phyloP scores from a whole-genome alignment of 2,113 vertebrate species.

The Jaculus jaculus region DNA sequence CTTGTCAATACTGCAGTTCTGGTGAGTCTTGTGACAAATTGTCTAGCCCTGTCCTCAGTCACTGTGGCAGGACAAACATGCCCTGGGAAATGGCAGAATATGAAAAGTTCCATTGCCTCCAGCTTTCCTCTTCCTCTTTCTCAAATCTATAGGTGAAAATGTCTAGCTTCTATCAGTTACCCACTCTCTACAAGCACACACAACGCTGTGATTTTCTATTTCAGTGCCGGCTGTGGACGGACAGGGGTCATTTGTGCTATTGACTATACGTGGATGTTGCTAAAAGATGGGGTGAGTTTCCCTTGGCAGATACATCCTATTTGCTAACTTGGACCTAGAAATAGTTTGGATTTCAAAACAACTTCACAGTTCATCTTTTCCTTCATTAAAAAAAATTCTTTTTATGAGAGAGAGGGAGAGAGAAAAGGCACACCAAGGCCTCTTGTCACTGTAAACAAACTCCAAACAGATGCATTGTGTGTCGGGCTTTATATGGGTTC shows the following conservation, averaged over 20 bases:
- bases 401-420: too few species aligned
- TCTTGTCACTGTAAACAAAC: too few species aligned
- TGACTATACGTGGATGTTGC: constrained; percentile 94
- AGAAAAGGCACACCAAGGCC: too few species aligned
- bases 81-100: neutral
- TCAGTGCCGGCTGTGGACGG: constrained; percentile 96
- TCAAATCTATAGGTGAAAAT: neutral
- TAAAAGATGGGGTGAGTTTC: constrained; percentile 90
- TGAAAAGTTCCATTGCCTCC: neutral
- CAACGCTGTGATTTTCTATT: constrained; percentile 67
- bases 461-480: too few species aligned
- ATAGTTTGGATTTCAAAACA: neutral
- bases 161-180: neutral
- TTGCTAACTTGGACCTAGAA: constrained; percentile 11
- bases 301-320: neutral
- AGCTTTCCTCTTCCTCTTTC: neutral
- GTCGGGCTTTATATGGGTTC: too few species aligned
- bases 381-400: too few species aligned
- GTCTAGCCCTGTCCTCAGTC: neutral
- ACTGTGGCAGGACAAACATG: neutral
- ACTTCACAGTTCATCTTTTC: neutral
- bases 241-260: constrained; percentile 95
- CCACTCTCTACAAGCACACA: neutral
- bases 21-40: neutral
- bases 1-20: neutral